phyloP scores from a whole-genome alignment of 2,113 vertebrate genomes.

The Chaetorhynchus papuensis region DNA sequence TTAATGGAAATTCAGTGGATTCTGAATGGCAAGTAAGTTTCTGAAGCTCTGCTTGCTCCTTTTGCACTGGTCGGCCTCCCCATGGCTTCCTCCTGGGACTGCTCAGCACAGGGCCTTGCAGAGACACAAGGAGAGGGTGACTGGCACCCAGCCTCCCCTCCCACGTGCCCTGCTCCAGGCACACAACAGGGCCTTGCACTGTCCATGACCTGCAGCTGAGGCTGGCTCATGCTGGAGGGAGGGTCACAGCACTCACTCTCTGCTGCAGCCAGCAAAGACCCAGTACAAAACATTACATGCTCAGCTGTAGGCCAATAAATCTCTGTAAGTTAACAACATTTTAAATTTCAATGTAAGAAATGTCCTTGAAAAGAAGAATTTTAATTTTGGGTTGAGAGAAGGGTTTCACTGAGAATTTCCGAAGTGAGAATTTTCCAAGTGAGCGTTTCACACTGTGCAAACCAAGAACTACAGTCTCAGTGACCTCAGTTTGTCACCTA shows the following conservation, averaged over 20 bases:
- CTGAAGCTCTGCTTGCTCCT: background rate
- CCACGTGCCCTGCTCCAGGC: rapidly evolving
- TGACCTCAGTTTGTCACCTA: background rate
- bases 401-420: background rate
- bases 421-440: background rate
- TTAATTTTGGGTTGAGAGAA: background rate
- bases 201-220: too few species aligned
- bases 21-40: background rate
- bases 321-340: background rate
- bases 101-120: background rate
- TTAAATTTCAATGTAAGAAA: background rate
- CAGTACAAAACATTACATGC: background rate
- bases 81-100: rapidly evolving
- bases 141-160: rapidly evolving
- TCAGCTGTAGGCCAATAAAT: background rate
- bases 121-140: background rate
- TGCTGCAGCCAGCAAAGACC: background rate
- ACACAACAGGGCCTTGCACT: rapidly evolving
- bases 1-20: background rate
- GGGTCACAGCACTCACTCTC: too few species aligned
- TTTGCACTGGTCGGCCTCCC: background rate
- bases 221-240: rapidly evolving
- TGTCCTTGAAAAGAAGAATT: background rate
- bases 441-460: background rate
- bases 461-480: background rate